Base-by-base conservation (phyloP, 2,113 vertebrate genomes). In the Oxyruncus cristatus region DNA sequence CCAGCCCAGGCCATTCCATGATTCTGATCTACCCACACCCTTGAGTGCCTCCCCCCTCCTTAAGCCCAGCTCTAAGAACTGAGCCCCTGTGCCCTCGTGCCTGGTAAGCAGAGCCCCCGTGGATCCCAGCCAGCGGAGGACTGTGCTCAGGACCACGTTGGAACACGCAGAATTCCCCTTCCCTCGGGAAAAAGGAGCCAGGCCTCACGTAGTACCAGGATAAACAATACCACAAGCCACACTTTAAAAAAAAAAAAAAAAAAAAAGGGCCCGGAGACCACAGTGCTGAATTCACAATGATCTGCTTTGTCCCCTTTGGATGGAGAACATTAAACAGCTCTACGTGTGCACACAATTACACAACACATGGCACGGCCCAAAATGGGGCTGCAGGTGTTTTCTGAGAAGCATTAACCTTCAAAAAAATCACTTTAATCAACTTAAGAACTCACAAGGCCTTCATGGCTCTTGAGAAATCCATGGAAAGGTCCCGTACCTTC, bases 251-350 rank as follows among this genome's bases (percentile, higher is more conserved):
- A 15, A 39, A 30, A 28, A 13, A 50, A n/a, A 21, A 14, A 20
- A 42, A 22, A 20, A 46, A 47, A 26, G 28, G 1, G 6, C 33
- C 11, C 14, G 4, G 15, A 68, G 73, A 33, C 19, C 49, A 15
- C 21, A 24, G 33, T 3, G 32, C n/a, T 91, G 35, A 73, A 73
- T 76, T 76, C 88, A 82, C 81, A 78, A 44, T 14, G 89, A 41
- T 62, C 35, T 7, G 49, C 74, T 32, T 71, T 79, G 88, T 70
- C 70, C 15, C 77, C n/a, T 15, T 3, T 11, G 13, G 47, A 15
- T 22, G 76, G 75, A 59, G 89, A 93, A 93, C 88, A 66, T 83
- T n/a, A 82, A 94, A 93, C 81, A 96, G 13, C 67, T 37, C 1
- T 3, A 52, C 2, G 4, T 61, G 50, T 24, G 82, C 85, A 80